A percentile compares a stretch with the other conserved stretches of the same genome.
phyloP scores from a whole-genome alignment of 2,113 vertebrate species.

The Prunella fulvescens region DNA sequence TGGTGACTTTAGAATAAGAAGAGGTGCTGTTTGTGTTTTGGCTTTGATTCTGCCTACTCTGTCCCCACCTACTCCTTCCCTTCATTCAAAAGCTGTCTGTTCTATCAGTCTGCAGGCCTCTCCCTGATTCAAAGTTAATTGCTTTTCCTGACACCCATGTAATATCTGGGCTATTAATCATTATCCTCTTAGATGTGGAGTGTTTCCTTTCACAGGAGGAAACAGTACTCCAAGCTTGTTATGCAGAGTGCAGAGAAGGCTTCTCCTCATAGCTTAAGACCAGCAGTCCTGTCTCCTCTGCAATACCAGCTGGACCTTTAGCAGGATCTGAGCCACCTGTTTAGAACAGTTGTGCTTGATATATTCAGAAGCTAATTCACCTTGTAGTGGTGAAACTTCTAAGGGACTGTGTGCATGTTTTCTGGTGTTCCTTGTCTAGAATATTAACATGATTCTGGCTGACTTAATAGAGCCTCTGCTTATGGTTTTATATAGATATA shows the following conservation, averaged over 20 bases:
- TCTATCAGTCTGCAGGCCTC: not conserved
- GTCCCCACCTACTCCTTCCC: not conserved
- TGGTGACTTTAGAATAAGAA: not conserved
- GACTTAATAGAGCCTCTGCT: not conserved
- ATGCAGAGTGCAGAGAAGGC: rapidly evolving
- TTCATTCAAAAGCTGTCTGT: not conserved
- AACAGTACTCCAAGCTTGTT: not conserved
- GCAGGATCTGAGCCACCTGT: not conserved
- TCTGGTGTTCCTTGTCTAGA: not conserved
- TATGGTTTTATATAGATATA: too few species aligned
- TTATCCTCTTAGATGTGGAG: constrained; percentile 7
- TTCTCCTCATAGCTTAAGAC: not conserved
- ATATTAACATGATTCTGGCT: not conserved
- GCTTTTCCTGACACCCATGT: not conserved
- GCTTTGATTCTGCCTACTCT: not conserved
- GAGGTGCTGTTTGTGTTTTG: not conserved
- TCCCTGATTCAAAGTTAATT: constrained; percentile 27
- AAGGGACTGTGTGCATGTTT: not conserved
- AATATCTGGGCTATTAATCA: not conserved
- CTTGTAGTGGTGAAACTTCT: not conserved
- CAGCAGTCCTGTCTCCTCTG: not conserved
- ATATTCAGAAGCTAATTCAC: not conserved
- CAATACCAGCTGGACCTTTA: not conserved
- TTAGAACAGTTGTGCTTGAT: not conserved
- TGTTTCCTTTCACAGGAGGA: not conserved